Conservation (phyloP, 1,140 invertebrate species). For the Heliconius melpomene region DNA sequence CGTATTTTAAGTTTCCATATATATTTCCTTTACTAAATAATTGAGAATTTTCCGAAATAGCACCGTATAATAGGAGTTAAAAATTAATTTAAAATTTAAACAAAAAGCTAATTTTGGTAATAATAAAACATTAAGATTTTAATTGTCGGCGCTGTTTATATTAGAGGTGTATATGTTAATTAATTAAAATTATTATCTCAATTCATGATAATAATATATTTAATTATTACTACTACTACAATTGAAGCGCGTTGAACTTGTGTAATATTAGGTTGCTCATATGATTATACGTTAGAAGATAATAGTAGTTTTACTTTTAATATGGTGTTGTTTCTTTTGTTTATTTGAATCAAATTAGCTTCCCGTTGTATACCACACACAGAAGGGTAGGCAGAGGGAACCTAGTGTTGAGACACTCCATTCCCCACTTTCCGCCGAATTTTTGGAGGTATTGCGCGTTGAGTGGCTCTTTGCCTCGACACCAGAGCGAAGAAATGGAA, state of each 20-base stretch:
- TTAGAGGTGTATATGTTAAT: not conserved
- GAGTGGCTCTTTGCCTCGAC: too few relatives aligned
- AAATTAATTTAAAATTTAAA: not conserved
- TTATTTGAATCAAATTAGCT: too few relatives aligned
- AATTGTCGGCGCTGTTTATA: not conserved
- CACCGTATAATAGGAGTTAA: not conserved
- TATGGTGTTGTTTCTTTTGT: not conserved
- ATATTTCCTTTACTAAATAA: not conserved
- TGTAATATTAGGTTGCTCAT: not conserved
- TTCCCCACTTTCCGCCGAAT: too few relatives aligned
- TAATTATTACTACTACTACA: not conserved
- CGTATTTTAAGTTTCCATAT: too few relatives aligned
- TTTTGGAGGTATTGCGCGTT: too few relatives aligned
- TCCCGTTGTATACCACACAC: too few relatives aligned
- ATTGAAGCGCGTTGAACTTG: not conserved
- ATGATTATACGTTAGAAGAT: not conserved
- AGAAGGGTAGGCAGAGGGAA: too few relatives aligned
- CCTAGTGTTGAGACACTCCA: too few relatives aligned
- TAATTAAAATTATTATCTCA: not conserved
- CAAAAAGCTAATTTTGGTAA: not conserved
- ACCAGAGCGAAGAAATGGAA: too few relatives aligned
- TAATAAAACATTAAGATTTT: not conserved
- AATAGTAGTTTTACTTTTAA: too few relatives aligned
- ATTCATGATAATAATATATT: not conserved
- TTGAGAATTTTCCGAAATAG: not conserved